Base-by-base conservation (phyloP, 2,888 invertebrate species). In the Drosophila dives region DNA sequence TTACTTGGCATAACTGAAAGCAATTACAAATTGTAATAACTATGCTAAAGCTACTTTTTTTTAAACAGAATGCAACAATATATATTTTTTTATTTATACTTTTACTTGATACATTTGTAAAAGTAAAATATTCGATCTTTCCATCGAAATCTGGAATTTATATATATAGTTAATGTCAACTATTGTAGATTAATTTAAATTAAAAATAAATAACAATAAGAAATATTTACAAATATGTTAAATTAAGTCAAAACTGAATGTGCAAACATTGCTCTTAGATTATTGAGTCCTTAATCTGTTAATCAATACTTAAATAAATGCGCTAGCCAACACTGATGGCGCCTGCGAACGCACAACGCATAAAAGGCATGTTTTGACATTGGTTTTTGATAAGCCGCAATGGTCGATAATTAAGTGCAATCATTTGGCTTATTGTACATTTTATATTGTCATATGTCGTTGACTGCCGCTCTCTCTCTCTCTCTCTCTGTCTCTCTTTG, bases 371-470 rank as follows among this genome's bases (percentile, higher is more conserved):
- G 48, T 48, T 36, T 20, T 15, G 36, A 63, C 34, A 50, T 33
- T 63, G 45, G 50, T 64, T 53, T 54, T 59, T 55, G 58, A 56
- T 71, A 58, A 66, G 55, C 42, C 49, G 45, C 53, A 38, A 32
- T 49, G 59, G 50, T 60, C 68, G 80, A 80, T 86, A 84, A 85
- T 84, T 79, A 75, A 83, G 75, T 81, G 87, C 82, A 81, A 82
- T 75, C 66, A 65, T 66, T 70, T 66, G 63, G 61, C 66, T 64
- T 68, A 55, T 68, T 62, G 53, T 68, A 60, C 40, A 60, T 26
- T 64, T 63, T 7, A 36, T 72, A 36, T 15, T 36, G 38, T 53
- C 23, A 40, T 8, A 63, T 63, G 70, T 63, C 56, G 55, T 55
- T 70, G 42, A 34, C 49, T 33, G 53, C n/a, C 33, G 32, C 17